Conservation (phyloP, 1,140 invertebrate genomes). For the Hydropsyche tenuis region DNA sequence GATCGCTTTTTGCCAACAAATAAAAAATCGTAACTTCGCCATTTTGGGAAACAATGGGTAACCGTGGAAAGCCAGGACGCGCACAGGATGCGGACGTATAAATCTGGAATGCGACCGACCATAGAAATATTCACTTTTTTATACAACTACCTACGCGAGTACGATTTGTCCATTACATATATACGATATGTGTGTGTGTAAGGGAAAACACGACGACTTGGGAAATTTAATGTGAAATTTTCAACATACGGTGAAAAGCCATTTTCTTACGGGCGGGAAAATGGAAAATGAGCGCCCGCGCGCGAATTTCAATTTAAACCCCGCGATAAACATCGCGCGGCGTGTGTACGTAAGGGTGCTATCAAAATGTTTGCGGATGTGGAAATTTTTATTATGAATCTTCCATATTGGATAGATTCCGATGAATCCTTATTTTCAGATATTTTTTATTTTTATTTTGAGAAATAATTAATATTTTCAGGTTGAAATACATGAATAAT, state of each 20-base stretch:
- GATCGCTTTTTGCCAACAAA: neutral
- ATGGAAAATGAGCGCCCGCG: neutral
- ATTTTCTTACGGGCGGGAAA: conserved; percentile 1
- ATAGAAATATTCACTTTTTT: conserved; percentile 20
- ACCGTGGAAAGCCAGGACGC: neutral
- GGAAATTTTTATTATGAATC: no score
- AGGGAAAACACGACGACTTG: no score
- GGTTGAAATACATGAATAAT: no score
- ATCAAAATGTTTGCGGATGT: no score
- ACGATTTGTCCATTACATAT: neutral
- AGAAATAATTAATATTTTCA: no score
- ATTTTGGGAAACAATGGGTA: conserved; percentile 34
- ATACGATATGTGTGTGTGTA: no score
- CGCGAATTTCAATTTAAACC: conserved; percentile 18
- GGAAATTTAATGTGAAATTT: no score
- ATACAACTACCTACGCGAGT: neutral
- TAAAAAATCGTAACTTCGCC: neutral
- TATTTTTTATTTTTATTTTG: neutral
- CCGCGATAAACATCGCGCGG: conserved; percentile 8
- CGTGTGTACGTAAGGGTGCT: no score
- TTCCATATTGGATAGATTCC: no score
- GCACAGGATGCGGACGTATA: conserved; percentile 25
- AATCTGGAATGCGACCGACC: conserved; percentile 27
- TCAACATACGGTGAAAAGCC: neutral
- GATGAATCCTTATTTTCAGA: no score